These are phyloP conservation scores for Rhagoletis pomonella DNA, from an alignment of 1,140 invertebrate species.

Conservation along the genomic window DNA sequence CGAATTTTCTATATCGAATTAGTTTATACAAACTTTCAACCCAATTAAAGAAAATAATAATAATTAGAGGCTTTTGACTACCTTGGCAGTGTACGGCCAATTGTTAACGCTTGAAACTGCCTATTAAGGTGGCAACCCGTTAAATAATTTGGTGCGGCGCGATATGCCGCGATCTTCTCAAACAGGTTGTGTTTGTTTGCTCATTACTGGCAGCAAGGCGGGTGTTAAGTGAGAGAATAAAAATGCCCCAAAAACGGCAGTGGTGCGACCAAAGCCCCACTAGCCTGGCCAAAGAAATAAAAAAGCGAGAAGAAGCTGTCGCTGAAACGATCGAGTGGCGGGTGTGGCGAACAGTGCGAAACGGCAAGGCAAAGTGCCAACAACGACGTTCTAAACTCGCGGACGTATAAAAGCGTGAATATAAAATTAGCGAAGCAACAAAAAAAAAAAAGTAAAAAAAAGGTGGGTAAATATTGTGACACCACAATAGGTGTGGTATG, in stretches of 20 bases:
- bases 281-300: conserved; percentile 10
- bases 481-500: neutral
- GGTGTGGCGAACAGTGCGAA: conserved; percentile 39
- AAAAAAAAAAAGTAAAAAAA: neutral
- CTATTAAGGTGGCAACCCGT: conserved; percentile 14
- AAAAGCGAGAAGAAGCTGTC: conserved; percentile 3
- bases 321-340: neutral
- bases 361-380: conserved; percentile 33
- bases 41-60: no score
- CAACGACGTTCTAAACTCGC: neutral
- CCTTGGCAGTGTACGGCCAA: no score
- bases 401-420: neutral
- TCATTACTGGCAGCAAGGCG: neutral
- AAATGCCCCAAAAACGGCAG: neutral
- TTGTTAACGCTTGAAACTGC: neutral
- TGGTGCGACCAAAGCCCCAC: neutral
- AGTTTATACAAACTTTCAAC: no score
- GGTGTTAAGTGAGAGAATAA: conserved; percentile 7
- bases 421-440: neutral
- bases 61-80: no score
- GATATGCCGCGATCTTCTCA: neutral
- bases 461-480: neutral
- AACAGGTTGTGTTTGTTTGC: conserved; percentile 7
- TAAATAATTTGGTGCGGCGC: neutral
- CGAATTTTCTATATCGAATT: no score